Percentiles rank a stretch among this genome's conserved stretches.
These are phyloP conservation scores for Pseudomyrmex gracilis DNA, from an alignment of 1,140 invertebrate genomes.

Conservation along the genomic window DNA sequence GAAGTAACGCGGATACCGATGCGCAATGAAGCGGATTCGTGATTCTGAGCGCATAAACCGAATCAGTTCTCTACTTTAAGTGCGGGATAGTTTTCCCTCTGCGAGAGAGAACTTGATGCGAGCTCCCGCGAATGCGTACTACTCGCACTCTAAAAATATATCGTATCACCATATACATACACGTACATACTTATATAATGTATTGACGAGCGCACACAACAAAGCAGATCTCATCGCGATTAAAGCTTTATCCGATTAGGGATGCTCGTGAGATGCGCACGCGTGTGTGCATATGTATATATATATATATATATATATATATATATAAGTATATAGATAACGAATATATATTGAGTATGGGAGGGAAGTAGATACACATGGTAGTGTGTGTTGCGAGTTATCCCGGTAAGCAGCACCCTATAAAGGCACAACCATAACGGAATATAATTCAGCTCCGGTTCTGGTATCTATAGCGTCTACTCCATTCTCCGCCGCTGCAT, in stretches of 20 bases:
- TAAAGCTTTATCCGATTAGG: conserved; percentile 66
- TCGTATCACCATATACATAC: background rate
- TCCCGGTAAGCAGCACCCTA: conserved; percentile 75
- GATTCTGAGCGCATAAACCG: conserved; percentile 34
- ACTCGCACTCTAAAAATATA: conserved; percentile 13
- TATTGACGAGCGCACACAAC: background rate
- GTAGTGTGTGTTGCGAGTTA: conserved; percentile 64
- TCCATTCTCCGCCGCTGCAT: conserved; percentile 76
- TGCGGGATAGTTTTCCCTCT: background rate
- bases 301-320: conserved; percentile 68
- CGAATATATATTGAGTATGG: conserved; percentile 78
- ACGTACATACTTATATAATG: background rate
- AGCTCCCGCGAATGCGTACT: background rate
- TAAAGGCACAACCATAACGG: conserved; percentile 80
- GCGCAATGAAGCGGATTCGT: background rate
- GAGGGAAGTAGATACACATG: conserved; percentile 57
- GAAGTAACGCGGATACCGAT: background rate
- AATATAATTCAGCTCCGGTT: conserved; percentile 81
- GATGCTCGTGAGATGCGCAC: conserved; percentile 23
- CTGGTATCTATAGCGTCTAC: conserved; percentile 80
- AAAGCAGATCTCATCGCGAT: conserved; percentile 65
- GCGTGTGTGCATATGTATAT: conserved; percentile 66
- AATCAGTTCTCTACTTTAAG: conserved; percentile 18
- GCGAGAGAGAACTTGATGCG: background rate
- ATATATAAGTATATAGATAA: conserved; percentile 49